Percentiles rank a stretch among this genome's conserved stretches.
phyloP scores from a whole-genome alignment of 64 coral and sea anemone genomes.

The Pachyseris speciosa region DNA sequence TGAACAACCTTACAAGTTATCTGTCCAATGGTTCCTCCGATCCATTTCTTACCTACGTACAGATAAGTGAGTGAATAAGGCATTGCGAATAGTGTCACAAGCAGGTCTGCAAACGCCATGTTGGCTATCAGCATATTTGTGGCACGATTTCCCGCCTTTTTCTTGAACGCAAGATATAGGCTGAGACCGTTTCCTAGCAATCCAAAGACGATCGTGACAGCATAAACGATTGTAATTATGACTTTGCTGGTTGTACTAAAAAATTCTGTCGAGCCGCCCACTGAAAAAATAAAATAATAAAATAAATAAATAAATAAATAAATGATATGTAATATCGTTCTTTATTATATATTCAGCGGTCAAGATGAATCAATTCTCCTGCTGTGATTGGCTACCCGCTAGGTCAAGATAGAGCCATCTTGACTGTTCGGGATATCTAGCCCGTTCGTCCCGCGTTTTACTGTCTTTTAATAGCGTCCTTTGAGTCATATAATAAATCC shows the following conservation, averaged over 20 bases:
- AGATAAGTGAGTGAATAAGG: conserved; percentile 3
- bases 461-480: too few relatives aligned
- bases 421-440: too few relatives aligned
- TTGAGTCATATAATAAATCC: too few relatives aligned
- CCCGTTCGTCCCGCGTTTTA: too few relatives aligned
- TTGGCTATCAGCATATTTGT: conserved; percentile 53
- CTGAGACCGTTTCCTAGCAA: conserved; percentile 62
- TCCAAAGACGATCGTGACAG: conserved; percentile 29
- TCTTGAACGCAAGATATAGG: conserved; percentile 31
- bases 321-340: too few relatives aligned
- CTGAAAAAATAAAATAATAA: neutral
- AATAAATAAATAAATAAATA: too few relatives aligned
- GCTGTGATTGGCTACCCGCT: too few relatives aligned
- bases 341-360: too few relatives aligned
- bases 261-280: too few relatives aligned
- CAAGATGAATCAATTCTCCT: too few relatives aligned
- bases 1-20: conserved; percentile 50
- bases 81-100: conserved; percentile 39
- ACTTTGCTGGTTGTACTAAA: neutral
- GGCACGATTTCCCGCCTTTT: conserved; percentile 27
- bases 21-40: conserved; percentile 44
- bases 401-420: too few relatives aligned
- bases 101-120: conserved; percentile 70
- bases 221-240: conserved; percentile 45
- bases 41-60: conserved; percentile 20